A percentile compares a stretch with the other conserved stretches of the same genome.
These are phyloP conservation scores for Squalus acanthias DNA, from an alignment of 2,797 vertebrate genomes.

Conservation along the genomic window DNA sequence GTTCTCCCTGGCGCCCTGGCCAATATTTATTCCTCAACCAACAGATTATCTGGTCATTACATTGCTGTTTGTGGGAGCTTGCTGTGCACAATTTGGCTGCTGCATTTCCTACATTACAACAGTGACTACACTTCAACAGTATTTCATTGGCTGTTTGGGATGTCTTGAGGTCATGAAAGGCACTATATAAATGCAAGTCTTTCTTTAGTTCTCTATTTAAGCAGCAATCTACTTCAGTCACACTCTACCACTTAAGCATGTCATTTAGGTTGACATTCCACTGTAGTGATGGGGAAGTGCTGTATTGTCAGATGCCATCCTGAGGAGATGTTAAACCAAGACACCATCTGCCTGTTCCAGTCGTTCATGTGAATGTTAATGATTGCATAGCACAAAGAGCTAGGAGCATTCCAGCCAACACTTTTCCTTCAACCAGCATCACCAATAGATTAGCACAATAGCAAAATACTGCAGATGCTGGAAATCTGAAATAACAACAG, in stretches of 20 bases:
- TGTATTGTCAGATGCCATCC: not conserved
- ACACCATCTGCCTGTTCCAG: not conserved
- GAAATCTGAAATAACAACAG: too few species aligned
- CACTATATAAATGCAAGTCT: not conserved
- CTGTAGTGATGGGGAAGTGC: not conserved
- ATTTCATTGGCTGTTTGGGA: not conserved
- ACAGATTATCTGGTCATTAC: not conserved
- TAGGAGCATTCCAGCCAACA: not conserved
- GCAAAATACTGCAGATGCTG: too few species aligned
- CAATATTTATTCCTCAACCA: not conserved
- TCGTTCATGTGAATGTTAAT: not conserved
- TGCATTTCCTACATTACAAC: not conserved
- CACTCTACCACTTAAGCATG: not conserved
- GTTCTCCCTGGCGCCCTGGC: not conserved
- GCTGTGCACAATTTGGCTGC: not conserved
- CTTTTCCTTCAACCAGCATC: not conserved
- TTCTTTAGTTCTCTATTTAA: not conserved
- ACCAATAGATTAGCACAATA: too few species aligned
- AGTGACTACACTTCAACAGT: not conserved
- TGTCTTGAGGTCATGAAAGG: not conserved
- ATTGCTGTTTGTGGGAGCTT: not conserved
- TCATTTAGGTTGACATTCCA: not conserved
- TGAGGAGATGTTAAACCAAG: not conserved
- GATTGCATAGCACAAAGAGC: not conserved
- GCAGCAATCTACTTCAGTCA: not conserved